Conservation (phyloP, 2,888 invertebrate genomes). For the Buathra laborator region DNA sequence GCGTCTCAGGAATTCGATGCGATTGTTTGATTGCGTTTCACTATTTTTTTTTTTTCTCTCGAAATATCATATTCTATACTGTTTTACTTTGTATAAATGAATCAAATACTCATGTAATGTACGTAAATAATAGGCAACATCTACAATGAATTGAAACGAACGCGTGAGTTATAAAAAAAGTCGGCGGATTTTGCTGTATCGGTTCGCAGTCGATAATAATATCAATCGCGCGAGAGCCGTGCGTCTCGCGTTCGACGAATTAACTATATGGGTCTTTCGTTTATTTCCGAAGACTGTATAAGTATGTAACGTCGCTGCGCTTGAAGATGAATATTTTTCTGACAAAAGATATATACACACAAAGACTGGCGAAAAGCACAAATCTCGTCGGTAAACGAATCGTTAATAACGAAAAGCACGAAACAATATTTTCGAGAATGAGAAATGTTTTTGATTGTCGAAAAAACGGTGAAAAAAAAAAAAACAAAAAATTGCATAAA, state of each 20-base stretch:
- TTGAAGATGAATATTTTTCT: slow-evolving; percentile 47
- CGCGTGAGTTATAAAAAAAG: slow-evolving; percentile 12
- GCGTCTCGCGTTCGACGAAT: not conserved
- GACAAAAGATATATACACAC: slow-evolving; percentile 24
- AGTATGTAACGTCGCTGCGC: slow-evolving; percentile 23
- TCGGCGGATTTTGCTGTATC: slow-evolving; percentile 26
- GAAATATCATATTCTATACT: slow-evolving; percentile 24
- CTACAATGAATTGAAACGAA: slow-evolving; percentile 25
- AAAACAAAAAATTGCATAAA: not conserved
- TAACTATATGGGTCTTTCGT: slow-evolving; percentile 4
- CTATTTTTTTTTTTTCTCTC: slow-evolving; percentile 20
- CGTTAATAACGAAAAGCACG: not conserved
- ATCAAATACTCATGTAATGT: slow-evolving; percentile 69
- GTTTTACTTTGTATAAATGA: slow-evolving; percentile 59
- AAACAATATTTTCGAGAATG: slow-evolving; percentile 35
- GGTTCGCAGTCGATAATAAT: not conserved
- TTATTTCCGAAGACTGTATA: slow-evolving; percentile 34
- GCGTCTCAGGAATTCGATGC: slow-evolving; percentile 52
- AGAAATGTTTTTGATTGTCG: slow-evolving; percentile 18
- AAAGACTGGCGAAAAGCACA: slow-evolving; percentile 56
- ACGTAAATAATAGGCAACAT: slow-evolving; percentile 41
- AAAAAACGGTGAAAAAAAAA: slow-evolving; percentile 8
- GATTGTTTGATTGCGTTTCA: slow-evolving; percentile 38
- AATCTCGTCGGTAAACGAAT: slow-evolving; percentile 49
- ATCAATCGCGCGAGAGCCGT: not conserved